Conservation (phyloP, 2,797 vertebrate genomes). For the Hafferia zeledoni region DNA sequence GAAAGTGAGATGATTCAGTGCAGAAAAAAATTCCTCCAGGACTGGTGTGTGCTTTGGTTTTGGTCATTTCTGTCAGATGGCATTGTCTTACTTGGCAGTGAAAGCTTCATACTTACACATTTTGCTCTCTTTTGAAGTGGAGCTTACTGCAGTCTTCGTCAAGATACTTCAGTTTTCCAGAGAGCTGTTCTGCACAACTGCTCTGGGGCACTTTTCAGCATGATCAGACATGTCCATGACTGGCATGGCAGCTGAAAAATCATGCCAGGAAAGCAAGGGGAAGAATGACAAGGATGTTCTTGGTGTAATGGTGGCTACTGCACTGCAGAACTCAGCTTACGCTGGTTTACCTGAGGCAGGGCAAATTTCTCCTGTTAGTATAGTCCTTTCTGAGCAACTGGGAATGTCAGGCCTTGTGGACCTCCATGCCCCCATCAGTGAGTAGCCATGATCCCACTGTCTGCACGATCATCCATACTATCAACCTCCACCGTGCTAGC, state of each 20-base stretch:
- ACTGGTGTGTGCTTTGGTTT: not conserved
- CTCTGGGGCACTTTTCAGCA: not conserved
- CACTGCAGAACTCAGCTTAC: not conserved
- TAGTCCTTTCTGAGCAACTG: not conserved
- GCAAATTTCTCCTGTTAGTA: not conserved
- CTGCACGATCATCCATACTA: fast-evolving
- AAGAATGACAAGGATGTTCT: not conserved
- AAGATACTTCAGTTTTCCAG: not conserved
- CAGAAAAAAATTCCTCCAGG: slow-evolving; percentile 18
- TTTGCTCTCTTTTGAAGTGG: not conserved
- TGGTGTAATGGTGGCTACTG: not conserved
- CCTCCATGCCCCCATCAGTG: fast-evolving
- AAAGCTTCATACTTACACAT: not conserved
- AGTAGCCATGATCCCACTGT: not conserved
- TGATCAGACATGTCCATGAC: not conserved
- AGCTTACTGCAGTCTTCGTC: not conserved
- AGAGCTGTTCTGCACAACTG: not conserved
- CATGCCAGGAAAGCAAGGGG: not conserved
- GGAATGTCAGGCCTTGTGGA: not conserved
- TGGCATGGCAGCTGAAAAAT: not conserved
- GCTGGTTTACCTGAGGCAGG: not conserved
- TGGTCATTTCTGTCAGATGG: not conserved
- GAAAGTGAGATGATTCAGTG: slow-evolving; percentile 29
- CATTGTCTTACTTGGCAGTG: not conserved
- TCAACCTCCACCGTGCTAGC: fast-evolving